Evolutionary conservation across 2,113 vertebrate genomes (phyloP).

Genomic region (Xiphorhynchus elegans): DNA sequence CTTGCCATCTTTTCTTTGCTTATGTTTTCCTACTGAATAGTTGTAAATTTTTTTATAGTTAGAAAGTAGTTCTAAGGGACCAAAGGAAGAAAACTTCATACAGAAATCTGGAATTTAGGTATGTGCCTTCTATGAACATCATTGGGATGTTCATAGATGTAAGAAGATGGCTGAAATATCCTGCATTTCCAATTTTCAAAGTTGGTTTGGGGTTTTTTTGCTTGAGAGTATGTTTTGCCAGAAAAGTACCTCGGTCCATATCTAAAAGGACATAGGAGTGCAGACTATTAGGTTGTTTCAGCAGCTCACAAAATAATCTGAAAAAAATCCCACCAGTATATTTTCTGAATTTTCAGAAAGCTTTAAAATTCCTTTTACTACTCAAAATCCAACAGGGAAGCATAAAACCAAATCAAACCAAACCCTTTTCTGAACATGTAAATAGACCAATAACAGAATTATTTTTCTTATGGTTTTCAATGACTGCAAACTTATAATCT

Average conservation of each 20-base stretch:
- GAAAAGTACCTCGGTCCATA: background rate
- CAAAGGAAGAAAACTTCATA: background rate
- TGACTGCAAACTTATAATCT: background rate
- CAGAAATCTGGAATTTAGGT: background rate
- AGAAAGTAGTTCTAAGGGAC: background rate
- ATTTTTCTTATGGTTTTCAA: background rate
- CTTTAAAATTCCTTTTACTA: background rate
- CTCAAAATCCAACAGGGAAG: background rate
- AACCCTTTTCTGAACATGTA: background rate
- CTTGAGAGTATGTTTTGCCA: background rate
- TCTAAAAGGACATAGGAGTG: background rate
- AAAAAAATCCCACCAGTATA: background rate
- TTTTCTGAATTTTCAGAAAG: background rate
- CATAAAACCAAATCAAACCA: background rate
- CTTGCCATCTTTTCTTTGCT: background rate
- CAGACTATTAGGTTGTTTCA: background rate
- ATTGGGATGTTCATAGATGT: background rate
- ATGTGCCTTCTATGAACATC: background rate
- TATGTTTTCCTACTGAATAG: background rate
- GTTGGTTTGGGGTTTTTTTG: rapidly evolving
- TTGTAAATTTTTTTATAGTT: background rate
- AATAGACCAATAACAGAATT: background rate
- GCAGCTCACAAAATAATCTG: background rate
- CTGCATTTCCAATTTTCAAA: background rate
- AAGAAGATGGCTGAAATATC: background rate